Conservation (phyloP, 2,113 vertebrate genomes). For the Gavia stellata region DNA sequence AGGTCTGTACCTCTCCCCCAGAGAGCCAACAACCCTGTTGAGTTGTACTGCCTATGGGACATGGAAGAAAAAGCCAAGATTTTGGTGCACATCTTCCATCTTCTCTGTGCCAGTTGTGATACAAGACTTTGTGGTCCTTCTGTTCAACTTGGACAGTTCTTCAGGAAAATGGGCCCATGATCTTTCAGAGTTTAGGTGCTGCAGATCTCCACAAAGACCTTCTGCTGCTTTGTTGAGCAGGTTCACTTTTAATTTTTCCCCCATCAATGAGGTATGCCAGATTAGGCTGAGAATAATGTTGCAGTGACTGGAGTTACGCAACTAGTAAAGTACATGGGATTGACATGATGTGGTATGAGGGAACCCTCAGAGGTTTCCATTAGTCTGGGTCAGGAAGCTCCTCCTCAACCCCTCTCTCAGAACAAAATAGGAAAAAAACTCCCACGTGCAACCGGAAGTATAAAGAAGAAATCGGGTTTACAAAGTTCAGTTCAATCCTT, state of each 20-base stretch:
- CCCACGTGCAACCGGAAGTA: background rate
- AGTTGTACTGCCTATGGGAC: background rate
- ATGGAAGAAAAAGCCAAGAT: background rate
- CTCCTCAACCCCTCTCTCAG: background rate
- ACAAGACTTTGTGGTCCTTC: background rate
- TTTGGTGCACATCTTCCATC: background rate
- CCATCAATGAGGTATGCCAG: rapidly evolving
- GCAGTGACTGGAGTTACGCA: background rate
- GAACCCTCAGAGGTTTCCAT: background rate
- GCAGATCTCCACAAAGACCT: background rate
- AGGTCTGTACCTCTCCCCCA: background rate
- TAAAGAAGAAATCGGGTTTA: background rate
- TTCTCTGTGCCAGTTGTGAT: background rate
- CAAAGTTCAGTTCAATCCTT: background rate
- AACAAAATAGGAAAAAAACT: background rate
- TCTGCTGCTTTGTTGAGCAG: background rate
- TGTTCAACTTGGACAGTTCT: background rate
- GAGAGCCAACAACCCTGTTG: background rate
- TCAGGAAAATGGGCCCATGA: background rate
- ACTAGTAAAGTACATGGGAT: background rate
- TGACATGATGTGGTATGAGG: background rate
- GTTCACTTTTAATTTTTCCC: background rate
- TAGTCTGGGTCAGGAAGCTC: background rate
- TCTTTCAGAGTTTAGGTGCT: background rate
- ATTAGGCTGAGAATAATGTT: background rate